These are phyloP conservation scores for Drosophila nr. fundita DNA, from an alignment of 2,888 invertebrate genomes.

Conservation along the genomic window DNA sequence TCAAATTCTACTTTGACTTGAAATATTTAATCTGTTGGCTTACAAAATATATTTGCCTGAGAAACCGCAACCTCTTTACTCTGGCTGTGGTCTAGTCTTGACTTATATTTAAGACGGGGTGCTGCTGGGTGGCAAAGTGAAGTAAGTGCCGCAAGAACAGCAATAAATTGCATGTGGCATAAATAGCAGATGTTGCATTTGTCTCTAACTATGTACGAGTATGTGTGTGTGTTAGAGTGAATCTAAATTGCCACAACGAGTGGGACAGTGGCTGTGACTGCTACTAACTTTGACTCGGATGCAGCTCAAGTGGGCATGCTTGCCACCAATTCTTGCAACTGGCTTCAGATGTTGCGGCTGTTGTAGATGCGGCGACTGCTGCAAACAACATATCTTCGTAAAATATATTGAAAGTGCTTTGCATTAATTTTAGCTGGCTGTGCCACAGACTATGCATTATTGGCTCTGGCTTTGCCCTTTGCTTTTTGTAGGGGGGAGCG, in stretches of 20 bases:
- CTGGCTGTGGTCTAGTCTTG: conserved; percentile 32
- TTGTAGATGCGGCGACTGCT: conserved; percentile 16
- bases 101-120: conserved; percentile 21
- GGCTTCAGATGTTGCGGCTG: conserved; percentile 34
- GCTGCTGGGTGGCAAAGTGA: conserved; percentile 31
- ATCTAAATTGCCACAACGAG: conserved; percentile 58
- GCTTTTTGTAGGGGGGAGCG: conserved; percentile 1
- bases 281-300: conserved; percentile 23
- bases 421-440: conserved; percentile 61
- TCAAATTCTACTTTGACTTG: not conserved
- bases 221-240: conserved; percentile 21
- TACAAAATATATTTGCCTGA: conserved; percentile 23
- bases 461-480: conserved; percentile 24
- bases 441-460: conserved; percentile 37
- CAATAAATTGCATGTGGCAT: conserved; percentile 78
- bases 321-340: conserved; percentile 7
- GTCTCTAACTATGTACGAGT: conserved; percentile 1
- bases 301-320: conserved; percentile 10
- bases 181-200: conserved; percentile 68
- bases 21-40: conserved; percentile 30
- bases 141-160: conserved; percentile 62
- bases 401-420: conserved; percentile 70
- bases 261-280: conserved; percentile 42
- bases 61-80: conserved; percentile 17
- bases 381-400: conserved; percentile 55